Percentiles rank a stretch among this genome's conserved stretches.
phyloP scores from a whole-genome alignment of 1,140 invertebrate genomes.

The Arion vulgaris region DNA sequence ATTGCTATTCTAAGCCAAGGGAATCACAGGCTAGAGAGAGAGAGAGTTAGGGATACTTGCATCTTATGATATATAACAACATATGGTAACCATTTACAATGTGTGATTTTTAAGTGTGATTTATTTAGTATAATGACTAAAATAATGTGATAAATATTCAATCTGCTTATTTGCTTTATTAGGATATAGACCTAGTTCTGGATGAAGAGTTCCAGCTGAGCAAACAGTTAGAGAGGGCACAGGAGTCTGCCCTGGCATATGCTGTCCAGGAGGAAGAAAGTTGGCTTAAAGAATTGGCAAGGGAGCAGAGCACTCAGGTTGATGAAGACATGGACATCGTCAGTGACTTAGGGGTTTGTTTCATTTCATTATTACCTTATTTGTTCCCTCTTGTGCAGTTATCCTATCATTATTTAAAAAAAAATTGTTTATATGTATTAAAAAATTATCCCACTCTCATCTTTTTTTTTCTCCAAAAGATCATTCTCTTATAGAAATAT shows the following conservation, averaged over 20 bases:
- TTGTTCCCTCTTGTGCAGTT: not conserved
- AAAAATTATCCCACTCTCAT: too few relatives aligned
- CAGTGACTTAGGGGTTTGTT: constrained; percentile 59
- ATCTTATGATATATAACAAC: too few relatives aligned
- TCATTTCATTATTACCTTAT: not conserved
- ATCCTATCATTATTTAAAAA: too few relatives aligned
- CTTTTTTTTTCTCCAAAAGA: too few relatives aligned
- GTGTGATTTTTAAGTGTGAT: too few relatives aligned
- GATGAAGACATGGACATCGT: constrained; percentile 63
- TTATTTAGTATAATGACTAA: not conserved
- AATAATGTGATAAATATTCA: not conserved
- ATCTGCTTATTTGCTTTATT: not conserved
- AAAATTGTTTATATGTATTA: too few relatives aligned
- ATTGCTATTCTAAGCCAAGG: too few relatives aligned
- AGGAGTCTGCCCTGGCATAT: constrained; percentile 76
- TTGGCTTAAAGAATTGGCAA: constrained; percentile 67
- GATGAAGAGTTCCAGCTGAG: constrained; percentile 66
- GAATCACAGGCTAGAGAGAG: too few relatives aligned
- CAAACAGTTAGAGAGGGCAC: constrained; percentile 66
- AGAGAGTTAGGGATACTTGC: too few relatives aligned
- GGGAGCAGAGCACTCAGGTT: constrained; percentile 62
- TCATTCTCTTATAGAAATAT: too few relatives aligned
- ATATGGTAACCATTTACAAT: too few relatives aligned
- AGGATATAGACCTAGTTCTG: constrained; percentile 59
- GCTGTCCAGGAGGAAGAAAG: constrained; percentile 75